Evolutionary conservation across 2,797 vertebrate genomes (phyloP).

Genomic region (Chlorospingus flavigularis): DNA sequence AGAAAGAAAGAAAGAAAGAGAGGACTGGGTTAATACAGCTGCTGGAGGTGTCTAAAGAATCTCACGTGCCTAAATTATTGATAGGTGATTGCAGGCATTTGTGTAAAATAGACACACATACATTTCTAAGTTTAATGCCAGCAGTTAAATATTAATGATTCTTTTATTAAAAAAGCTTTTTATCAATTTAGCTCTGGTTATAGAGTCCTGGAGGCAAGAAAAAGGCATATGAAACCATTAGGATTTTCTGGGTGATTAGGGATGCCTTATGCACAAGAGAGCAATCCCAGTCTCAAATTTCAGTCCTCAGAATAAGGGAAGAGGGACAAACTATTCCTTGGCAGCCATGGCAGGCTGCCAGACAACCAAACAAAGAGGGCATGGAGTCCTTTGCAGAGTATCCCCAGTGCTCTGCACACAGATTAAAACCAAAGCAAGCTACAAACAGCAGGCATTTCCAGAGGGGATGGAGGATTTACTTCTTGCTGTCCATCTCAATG

Average conservation of each 20-base stretch:
- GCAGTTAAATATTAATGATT: not conserved
- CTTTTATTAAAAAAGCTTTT: not conserved
- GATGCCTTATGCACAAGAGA: not conserved
- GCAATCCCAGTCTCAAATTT: not conserved
- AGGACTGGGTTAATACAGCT: not conserved
- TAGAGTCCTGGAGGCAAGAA: not conserved
- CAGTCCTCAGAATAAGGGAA: not conserved
- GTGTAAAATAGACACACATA: not conserved
- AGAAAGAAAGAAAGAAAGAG: not conserved
- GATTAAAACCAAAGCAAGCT: not conserved
- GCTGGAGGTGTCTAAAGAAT: not conserved
- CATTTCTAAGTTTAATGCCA: not conserved
- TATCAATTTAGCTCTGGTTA: not conserved
- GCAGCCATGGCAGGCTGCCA: accelerated
- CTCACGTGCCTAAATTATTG: not conserved
- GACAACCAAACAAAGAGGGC: not conserved
- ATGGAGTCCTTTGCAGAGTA: not conserved
- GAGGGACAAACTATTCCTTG: not conserved
- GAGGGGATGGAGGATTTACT: not conserved
- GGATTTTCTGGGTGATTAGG: not conserved
- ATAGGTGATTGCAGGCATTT: not conserved
- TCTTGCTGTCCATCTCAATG: not conserved
- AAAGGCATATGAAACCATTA: not conserved
- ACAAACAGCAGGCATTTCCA: not conserved
- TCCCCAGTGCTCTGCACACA: not conserved